Percentiles rank a stretch among this genome's conserved stretches.
These are phyloP conservation scores for Scaptomyza flava DNA, from an alignment of 2,888 invertebrate genomes.

Conservation along the genomic window DNA sequence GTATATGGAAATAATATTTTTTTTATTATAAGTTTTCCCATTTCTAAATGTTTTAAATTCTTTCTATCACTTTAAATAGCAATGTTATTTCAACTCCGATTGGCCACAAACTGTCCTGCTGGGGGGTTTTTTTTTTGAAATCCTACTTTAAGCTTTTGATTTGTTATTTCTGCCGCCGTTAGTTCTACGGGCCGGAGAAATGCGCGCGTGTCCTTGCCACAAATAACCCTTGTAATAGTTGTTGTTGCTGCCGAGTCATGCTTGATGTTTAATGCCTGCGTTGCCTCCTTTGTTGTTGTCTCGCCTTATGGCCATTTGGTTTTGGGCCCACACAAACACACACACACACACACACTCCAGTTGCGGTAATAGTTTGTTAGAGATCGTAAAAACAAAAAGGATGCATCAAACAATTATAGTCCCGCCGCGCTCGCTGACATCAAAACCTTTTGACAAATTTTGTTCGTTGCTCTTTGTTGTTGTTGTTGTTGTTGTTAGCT, in stretches of 20 bases:
- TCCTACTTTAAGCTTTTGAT: slow-evolving; percentile 17
- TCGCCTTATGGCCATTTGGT: slow-evolving; percentile 37
- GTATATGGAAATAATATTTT: too few relatives aligned
- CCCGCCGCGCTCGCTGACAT: slow-evolving; percentile 65
- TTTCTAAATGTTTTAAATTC: too few relatives aligned
- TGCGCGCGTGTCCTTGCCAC: slow-evolving; percentile 26
- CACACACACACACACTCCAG: slow-evolving; percentile 54
- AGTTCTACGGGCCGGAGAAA: neutral
- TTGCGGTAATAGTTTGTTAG: slow-evolving; percentile 66
- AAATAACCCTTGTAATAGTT: slow-evolving; percentile 10
- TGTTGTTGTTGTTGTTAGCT: slow-evolving; percentile 8
- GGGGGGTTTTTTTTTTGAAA: neutral
- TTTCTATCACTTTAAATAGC: too few relatives aligned
- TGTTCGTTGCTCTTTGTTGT: slow-evolving; percentile 12
- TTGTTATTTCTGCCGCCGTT: slow-evolving; percentile 7
- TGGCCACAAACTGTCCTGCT: neutral
- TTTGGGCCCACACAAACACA: slow-evolving; percentile 22
- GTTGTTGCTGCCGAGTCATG: slow-evolving; percentile 27
- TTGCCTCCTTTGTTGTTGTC: neutral
- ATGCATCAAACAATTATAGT: slow-evolving; percentile 76
- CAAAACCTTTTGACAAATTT: slow-evolving; percentile 75
- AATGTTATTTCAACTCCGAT: neutral
- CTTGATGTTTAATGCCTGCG: slow-evolving; percentile 4
- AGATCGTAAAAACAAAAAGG: slow-evolving; percentile 65
- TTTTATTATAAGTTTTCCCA: too few relatives aligned